Base-by-base conservation (phyloP, 2,888 invertebrate genomes). In the Andrena fulva region DNA sequence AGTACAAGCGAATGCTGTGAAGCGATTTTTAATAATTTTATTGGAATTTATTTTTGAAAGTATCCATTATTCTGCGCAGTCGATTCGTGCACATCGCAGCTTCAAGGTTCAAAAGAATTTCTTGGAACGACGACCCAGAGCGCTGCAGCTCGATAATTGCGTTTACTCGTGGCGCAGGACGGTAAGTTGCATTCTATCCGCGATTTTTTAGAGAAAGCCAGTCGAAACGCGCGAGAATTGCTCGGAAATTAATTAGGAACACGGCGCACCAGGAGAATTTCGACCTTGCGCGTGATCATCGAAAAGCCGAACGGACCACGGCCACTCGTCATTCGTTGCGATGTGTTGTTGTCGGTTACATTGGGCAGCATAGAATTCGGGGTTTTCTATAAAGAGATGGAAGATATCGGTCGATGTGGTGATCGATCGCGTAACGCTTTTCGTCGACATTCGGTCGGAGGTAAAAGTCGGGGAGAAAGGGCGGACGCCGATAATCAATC, bases 401-500 rank as follows among this genome's bases (percentile, higher is more conserved):
- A 33, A 69, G 59, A 77, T 70, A 64, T 7, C 29, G 52, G 35
- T 3, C 52, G 54, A 31, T 20, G 20, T 5, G 73, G 31, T 35
- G 42, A 74, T 63, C 67, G 60, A 35, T 50, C 35, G 59, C 10
- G 71, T 56, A 70, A 52, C 76, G 33, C 64, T 80, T 64, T 75
- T 62, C 60, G 68, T 35, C 50, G 8, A 16, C 67, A 63, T 10
- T 27, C 56, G 31, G 29, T 7, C 12, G 1, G 52, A 8, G 27
- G 31, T 48, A 35, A 64, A 60, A 35, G 48, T 79, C 50, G 54
- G 56, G 8, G 56, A 48, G 48, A 74, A 35, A 66, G 52, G 56
- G 27, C 60, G 42, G 74, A 67, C 76, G 70, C 73, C 80, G 85
- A 87, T 85, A 85, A 89, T 82, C 85, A 82, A 87, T 87, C 84